Evolutionary conservation across 2,113 vertebrate genomes (phyloP).

Genomic region (Pterocles orientalis): DNA sequence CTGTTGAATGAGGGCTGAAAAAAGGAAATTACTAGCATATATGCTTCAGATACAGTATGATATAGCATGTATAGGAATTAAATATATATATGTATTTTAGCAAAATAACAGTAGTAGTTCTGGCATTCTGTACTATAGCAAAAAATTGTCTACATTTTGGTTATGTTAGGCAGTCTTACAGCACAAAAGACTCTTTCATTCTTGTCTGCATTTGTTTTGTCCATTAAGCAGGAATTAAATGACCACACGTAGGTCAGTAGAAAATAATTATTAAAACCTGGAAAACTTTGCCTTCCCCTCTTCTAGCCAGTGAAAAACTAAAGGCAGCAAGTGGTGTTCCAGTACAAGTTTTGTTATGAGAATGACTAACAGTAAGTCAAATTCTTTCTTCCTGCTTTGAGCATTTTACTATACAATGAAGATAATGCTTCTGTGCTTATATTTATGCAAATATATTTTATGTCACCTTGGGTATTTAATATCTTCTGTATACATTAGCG

Average conservation of each 20-base stretch:
- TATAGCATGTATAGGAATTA: neutral
- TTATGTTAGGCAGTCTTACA: neutral
- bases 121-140: neutral
- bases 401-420: neutral
- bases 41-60: neutral
- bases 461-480: neutral
- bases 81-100: neutral
- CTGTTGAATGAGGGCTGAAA: neutral
- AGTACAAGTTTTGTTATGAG: neutral
- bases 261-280: neutral
- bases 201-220: neutral
- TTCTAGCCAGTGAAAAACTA: neutral
- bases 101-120: neutral
- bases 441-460: neutral
- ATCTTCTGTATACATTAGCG: neutral
- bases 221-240: neutral
- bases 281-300: neutral
- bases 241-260: neutral
- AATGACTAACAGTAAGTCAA: neutral
- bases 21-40: neutral
- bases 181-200: neutral
- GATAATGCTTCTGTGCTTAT: neutral
- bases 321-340: neutral
- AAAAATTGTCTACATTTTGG: neutral
- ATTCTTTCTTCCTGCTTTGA: neutral